A percentile compares a stretch with the other conserved stretches of the same genome.
These are phyloP conservation scores for Neoaliturus tenellus DNA, from an alignment of 2,888 invertebrate genomes.

Conservation along the genomic window DNA sequence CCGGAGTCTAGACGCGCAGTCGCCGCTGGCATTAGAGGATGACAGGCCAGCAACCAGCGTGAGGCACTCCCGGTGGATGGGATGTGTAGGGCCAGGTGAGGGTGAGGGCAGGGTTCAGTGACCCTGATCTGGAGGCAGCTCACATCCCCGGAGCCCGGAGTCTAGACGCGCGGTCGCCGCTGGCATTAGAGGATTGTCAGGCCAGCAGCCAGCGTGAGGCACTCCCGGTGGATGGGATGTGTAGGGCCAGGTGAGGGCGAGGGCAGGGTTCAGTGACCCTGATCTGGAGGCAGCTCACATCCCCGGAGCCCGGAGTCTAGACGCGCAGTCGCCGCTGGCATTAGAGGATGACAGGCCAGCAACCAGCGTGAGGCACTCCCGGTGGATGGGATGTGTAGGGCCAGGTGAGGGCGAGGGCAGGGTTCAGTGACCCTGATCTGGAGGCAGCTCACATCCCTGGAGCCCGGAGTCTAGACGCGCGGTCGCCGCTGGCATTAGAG, in stretches of 20 bases:
- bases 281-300: too few species aligned
- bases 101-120: not conserved
- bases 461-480: constrained; percentile 1
- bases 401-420: not conserved
- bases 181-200: constrained; percentile 4
- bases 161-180: constrained; percentile 29
- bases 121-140: constrained; percentile 18
- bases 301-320: too few species aligned
- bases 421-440: not conserved
- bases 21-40: constrained; percentile 18
- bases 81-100: too few species aligned
- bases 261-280: too few species aligned
- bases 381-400: not conserved
- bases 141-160: not conserved
- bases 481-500: constrained; percentile 16
- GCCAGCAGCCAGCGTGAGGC: too few species aligned
- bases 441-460: constrained; percentile 19
- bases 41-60: constrained; percentile 6
- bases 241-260: too few species aligned
- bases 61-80: too few species aligned
- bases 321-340: too few species aligned
- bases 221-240: too few species aligned
- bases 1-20: constrained; percentile 3
- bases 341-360: too few species aligned
- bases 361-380: too few species aligned